Base-by-base conservation (phyloP, 2,113 vertebrate species). In the Cottus gobio region DNA sequence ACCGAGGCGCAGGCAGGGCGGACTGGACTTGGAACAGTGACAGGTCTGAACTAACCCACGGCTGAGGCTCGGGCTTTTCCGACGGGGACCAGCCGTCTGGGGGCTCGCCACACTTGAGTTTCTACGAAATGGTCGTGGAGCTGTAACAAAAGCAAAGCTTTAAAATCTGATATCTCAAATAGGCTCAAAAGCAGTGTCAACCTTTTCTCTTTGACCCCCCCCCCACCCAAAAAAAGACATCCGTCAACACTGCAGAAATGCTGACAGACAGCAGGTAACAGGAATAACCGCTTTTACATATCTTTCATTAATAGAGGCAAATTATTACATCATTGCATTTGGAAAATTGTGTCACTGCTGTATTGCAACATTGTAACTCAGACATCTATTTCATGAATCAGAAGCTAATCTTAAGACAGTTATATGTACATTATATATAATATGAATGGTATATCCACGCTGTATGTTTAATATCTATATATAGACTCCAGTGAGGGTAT, bases 241-340 rank as follows among this genome's bases (percentile, higher is more conserved):
- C 66, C 46, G 24, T 50, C 70, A 65, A 75, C 64, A 74, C 79
- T 74, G 72, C 58, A 63, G 76, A 83, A 39, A 94, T 94, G 93
- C 73, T 93, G 82, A 92, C 93, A 64, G 90, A 91, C 79, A 92
- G 65, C 88, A 93, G 93, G 93, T 94, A 90, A 86, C 2, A 4
- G 2, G 4, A 28, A 52, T 5, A 39, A 24, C n/a, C 3, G 22
- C 74, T 75, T 58, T 42, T 6, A 71, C n/a, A 16, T 11, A 20
- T 60, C 10, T 16, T 31, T n/a, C 18, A 8, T 76, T 37, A 10
- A 16, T n/a, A 54, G 10, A 22, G 24, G 2, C 28, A 57, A n/a
- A 15, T n/a, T 3, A 30, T 39, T 44, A 13, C 37, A 58, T 28
- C 22, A 44, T 58, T 26, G 58, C 46, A 22, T n/a, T 6, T 58